Percentiles rank a stretch among this genome's conserved stretches.
Evolutionary conservation across 2,888 invertebrate genomes (phyloP).

Genomic region (Lasioglossum villosulum): DNA sequence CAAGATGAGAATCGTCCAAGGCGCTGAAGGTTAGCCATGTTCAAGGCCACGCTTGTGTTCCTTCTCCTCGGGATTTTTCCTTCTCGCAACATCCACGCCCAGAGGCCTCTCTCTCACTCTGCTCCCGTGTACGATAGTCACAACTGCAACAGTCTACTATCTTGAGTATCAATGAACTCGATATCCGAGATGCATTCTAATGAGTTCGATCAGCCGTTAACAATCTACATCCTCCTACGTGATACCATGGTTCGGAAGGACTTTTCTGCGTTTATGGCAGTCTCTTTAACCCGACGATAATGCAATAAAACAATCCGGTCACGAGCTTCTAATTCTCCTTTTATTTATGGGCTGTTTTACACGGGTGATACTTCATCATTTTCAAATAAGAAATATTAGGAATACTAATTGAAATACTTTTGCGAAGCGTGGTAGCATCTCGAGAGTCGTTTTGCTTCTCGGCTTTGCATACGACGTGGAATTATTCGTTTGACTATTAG

Average conservation of each 20-base stretch:
- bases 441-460: background rate
- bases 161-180: background rate
- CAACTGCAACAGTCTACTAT: background rate
- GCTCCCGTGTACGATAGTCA: background rate
- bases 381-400: background rate
- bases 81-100: constrained; percentile 29
- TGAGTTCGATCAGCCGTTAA: background rate
- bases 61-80: constrained; percentile 55
- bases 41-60: constrained; percentile 50
- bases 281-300: background rate
- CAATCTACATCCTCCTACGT: background rate
- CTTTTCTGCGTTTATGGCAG: background rate
- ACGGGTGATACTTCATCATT: background rate
- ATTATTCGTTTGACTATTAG: too few species aligned
- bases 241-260: background rate
- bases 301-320: background rate
- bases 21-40: constrained; percentile 44
- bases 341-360: background rate
- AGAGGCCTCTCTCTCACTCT: background rate
- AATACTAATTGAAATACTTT: background rate
- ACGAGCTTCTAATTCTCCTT: background rate
- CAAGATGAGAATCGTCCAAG: constrained; percentile 50
- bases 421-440: background rate
- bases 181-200: constrained; percentile 6
- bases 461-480: background rate